Conservation (phyloP, 2,113 vertebrate species). For the Ginglymostoma cirratum region DNA sequence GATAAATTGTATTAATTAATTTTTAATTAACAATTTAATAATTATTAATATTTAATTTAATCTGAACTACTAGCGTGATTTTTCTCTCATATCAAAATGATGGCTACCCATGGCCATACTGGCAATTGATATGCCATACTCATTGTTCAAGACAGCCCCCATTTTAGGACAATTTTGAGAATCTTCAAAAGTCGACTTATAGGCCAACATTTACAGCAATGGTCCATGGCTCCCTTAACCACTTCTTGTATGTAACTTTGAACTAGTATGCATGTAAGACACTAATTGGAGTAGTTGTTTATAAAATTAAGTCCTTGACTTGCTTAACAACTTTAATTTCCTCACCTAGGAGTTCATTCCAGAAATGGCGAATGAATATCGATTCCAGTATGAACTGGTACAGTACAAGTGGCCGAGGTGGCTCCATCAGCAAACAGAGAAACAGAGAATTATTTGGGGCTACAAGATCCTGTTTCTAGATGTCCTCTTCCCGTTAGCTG, state of each 20-base stretch:
- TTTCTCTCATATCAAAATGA: neutral
- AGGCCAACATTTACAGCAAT: neutral
- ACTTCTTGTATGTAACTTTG: neutral
- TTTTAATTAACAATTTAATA: too few species aligned
- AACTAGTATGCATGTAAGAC: neutral
- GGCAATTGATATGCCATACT: neutral
- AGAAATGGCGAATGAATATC: slow-evolving; percentile 78
- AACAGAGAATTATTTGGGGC: slow-evolving; percentile 95
- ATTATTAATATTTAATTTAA: neutral
- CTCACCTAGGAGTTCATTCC: slow-evolving; percentile 77
- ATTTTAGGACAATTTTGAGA: neutral
- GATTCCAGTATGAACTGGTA: slow-evolving; percentile 87
- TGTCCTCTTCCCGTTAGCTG: slow-evolving; percentile 89
- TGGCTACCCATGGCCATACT: too few species aligned
- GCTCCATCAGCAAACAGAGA: slow-evolving; percentile 91
- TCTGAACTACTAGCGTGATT: neutral
- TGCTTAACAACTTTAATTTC: slow-evolving; percentile 6
- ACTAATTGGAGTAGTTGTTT: neutral
- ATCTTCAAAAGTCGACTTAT: neutral
- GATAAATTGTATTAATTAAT: too few species aligned
- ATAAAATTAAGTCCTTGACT: neutral
- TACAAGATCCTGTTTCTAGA: slow-evolving; percentile 98
- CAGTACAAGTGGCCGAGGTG: slow-evolving; percentile 95
- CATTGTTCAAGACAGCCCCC: neutral
- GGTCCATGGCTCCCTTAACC: neutral